Base-by-base conservation (phyloP, 2,113 vertebrate genomes). In the Nothocercus nigrocapillus region DNA sequence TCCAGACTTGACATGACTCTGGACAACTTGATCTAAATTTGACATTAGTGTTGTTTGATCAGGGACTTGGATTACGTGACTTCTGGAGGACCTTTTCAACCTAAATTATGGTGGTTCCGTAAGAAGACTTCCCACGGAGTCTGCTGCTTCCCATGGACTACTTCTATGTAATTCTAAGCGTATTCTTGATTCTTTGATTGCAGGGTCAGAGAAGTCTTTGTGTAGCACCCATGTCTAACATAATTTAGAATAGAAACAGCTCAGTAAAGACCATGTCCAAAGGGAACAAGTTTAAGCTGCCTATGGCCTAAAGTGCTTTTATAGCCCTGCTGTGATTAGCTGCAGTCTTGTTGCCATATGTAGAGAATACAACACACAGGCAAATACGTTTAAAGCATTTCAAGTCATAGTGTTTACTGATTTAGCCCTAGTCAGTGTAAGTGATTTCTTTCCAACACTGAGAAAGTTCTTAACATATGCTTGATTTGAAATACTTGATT, bases 31-130 rank as follows among this genome's bases (percentile, higher is more conserved):
- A 77, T 90, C 32, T 73, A 5, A 70, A 69, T 75, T 90, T 70
- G 51, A 74, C 56, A 62, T 84, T 21, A 16, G 53, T 16, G 9
- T 56, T 92, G 54, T 77, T 92, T 86, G 73, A 12, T 61, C 74
- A 32, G 74, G 73, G 56, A 84, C 7, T 82, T 92, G 61, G 61
- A 87, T 51, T 16, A 72, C 2, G 0, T 85, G 81, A 54, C 61
- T 73, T 94, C 77, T 88, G 49, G 83, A 94, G 68, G 74, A 89
- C 78, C 62, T 87, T 95, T 93, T 58, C 47, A 87, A 32, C 56
- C 58, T 87, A n/a, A 91, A 72, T 89, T 79, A 32, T 62, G 94
- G 45, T 36, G 73, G 36, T 72, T 68, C 42, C 72, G 16, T 75
- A 59, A 70, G 54, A 86, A 28, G 62, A 61, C 75, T 84, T 94